A percentile compares a stretch with the other conserved stretches of the same genome.
These are phyloP conservation scores for Danio kyathit DNA, from an alignment of 2,797 vertebrate genomes.

Conservation along the genomic window DNA sequence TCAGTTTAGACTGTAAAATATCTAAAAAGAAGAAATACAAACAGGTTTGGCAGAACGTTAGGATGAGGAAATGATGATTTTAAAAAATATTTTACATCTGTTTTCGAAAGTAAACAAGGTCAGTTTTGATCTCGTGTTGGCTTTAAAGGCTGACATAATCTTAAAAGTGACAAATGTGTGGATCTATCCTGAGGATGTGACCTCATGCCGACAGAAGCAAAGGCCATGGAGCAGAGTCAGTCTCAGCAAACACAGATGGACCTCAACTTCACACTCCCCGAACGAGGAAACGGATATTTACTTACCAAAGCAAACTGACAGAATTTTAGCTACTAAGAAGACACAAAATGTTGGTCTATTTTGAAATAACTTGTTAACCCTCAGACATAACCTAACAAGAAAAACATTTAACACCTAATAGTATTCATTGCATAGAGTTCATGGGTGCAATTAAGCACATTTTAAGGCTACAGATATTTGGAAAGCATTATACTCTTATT, in stretches of 20 bases:
- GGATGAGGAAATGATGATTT: background rate
- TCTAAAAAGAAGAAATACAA: background rate
- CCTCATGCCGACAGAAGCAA: conserved; percentile 29
- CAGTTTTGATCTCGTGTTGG: background rate
- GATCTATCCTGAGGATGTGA: conserved; percentile 37
- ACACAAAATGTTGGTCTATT: background rate
- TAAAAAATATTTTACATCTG: background rate
- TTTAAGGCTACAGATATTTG: too few species aligned
- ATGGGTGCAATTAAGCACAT: too few species aligned
- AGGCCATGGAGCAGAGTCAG: conserved; percentile 23
- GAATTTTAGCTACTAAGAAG: background rate
- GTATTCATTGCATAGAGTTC: too few species aligned
- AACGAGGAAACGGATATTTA: conserved; percentile 36
- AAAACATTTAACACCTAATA: too few species aligned
- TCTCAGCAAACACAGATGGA: conserved; percentile 27
- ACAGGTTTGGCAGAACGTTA: background rate
- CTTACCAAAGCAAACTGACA: background rate
- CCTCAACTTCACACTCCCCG: conserved; percentile 16
- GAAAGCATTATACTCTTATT: too few species aligned
- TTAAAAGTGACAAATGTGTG: conserved; percentile 28
- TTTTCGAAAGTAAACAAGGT: background rate
- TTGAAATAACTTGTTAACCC: background rate
- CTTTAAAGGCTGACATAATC: background rate
- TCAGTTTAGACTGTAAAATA: background rate
- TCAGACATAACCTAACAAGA: too few species aligned